phyloP scores from a whole-genome alignment of 2,797 vertebrate species.

The Spatula clypeata region DNA sequence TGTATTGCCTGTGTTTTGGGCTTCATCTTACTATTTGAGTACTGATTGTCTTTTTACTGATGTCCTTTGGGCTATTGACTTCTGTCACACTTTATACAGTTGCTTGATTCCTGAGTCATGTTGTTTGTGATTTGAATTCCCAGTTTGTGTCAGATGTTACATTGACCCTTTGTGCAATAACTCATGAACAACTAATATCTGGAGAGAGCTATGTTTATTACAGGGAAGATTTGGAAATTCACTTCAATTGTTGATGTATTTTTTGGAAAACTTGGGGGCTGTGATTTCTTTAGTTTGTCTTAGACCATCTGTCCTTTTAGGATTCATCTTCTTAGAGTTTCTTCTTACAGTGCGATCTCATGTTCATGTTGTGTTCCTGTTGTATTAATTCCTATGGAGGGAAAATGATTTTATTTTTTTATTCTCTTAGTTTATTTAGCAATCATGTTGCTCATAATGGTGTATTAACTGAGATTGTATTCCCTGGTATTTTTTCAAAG shows the following conservation, averaged over 20 bases:
- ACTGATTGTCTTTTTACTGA: neutral
- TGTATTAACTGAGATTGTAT: neutral
- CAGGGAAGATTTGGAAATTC: neutral
- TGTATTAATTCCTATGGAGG: neutral
- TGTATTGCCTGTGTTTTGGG: neutral
- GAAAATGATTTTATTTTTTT: neutral
- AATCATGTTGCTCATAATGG: neutral
- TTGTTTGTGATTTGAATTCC: neutral
- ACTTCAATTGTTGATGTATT: neutral
- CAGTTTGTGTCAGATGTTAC: neutral
- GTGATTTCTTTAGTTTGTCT: neutral
- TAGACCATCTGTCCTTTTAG: neutral
- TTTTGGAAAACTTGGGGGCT: neutral
- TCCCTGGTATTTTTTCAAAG: neutral
- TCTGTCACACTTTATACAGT: neutral
- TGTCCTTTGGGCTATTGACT: neutral
- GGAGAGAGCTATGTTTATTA: neutral
- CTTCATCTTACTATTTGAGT: conserved; percentile 12
- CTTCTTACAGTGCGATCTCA: neutral
- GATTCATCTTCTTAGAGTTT: neutral
- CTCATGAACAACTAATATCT: neutral
- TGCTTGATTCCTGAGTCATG: neutral
- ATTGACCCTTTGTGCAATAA: neutral
- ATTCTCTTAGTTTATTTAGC: neutral
- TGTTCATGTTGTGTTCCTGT: neutral